Percentiles rank a stretch among this genome's conserved stretches.
Conservation (phyloP, 2,113 vertebrate species). For the Rutilus rutilus region DNA sequence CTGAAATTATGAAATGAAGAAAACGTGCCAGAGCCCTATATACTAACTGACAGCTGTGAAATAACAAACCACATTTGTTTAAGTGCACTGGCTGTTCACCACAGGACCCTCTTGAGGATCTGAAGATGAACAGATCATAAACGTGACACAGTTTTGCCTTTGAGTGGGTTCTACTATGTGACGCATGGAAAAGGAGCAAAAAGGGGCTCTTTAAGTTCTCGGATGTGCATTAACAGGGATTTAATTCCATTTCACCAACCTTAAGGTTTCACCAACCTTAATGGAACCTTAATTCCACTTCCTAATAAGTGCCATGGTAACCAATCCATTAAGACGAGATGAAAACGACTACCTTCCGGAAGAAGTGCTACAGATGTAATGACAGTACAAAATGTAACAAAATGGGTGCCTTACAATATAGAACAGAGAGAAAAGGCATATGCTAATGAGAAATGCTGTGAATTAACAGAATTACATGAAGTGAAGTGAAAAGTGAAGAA, state of each 20-base stretch:
- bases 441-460: too few relatives aligned
- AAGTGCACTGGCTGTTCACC: neutral
- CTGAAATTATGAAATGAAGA: neutral
- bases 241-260: neutral
- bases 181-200: conserved; percentile 46
- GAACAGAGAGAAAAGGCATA: neutral
- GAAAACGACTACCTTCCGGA: conserved; percentile 7
- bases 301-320: conserved; percentile 39
- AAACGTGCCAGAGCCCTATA: neutral
- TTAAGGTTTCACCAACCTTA: too few relatives aligned
- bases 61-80: conserved; percentile 2
- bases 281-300: neutral
- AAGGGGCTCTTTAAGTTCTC: conserved; percentile 51
- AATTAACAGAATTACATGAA: too few relatives aligned
- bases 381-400: conserved; percentile 17
- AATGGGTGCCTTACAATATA: conserved; percentile 17
- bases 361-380: neutral
- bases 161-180: conserved; percentile 10
- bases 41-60: neutral
- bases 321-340: conserved; percentile 34
- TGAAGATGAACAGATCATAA: neutral
- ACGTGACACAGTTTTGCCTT: neutral
- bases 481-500: neutral
- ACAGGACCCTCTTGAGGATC: conserved; percentile 4
- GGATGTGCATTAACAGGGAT: conserved; percentile 26